These are phyloP conservation scores for Bothrops alternatus DNA, from an alignment of 2,797 vertebrate genomes.

Conservation along the genomic window DNA sequence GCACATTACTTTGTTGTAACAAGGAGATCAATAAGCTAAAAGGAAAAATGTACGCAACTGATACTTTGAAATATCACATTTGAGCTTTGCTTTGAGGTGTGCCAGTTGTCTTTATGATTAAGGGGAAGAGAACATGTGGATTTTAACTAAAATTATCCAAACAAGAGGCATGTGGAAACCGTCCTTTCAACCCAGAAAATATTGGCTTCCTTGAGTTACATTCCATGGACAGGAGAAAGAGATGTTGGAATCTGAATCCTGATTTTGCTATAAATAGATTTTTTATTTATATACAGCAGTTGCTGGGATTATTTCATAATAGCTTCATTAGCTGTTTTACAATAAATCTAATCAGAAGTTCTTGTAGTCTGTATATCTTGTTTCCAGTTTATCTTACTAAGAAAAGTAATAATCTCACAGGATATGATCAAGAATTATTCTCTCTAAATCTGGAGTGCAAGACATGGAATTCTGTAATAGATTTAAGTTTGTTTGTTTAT, in stretches of 20 bases:
- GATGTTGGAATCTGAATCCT: background rate
- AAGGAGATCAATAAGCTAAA: background rate
- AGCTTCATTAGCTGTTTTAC: background rate
- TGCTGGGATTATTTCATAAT: background rate
- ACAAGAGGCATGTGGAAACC: background rate
- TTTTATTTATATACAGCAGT: background rate
- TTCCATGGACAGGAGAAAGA: background rate
- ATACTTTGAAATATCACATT: background rate
- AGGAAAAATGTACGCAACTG: background rate
- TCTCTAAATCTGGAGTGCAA: background rate
- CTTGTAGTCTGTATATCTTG: background rate
- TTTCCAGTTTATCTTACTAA: background rate
- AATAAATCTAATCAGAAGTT: background rate
- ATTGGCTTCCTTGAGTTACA: background rate
- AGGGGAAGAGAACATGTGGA: background rate
- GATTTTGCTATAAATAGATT: background rate
- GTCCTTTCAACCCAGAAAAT: background rate
- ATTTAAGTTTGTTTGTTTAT: background rate
- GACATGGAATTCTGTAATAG: background rate
- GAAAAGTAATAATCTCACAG: background rate
- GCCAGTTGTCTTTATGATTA: background rate
- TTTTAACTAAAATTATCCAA: background rate
- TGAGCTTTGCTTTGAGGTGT: background rate
- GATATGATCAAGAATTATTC: background rate
- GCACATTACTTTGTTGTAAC: background rate